Percentiles rank a stretch among this genome's conserved stretches.
phyloP scores from a whole-genome alignment of 2,113 vertebrate species.

The Macquaria australasica region DNA sequence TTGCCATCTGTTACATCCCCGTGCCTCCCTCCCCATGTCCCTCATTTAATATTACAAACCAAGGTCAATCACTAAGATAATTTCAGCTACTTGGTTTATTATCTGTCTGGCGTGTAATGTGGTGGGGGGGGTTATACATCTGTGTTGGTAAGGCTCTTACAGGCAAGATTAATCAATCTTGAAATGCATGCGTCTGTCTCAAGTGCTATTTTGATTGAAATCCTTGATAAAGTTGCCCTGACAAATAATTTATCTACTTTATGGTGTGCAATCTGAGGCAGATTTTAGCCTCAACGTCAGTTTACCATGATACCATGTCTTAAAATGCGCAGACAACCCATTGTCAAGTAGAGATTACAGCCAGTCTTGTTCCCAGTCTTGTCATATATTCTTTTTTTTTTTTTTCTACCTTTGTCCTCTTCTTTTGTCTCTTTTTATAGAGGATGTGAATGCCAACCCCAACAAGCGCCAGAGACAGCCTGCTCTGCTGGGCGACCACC shows the following conservation, averaged over 20 bases:
- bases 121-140: neutral
- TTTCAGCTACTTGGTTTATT: constrained; percentile 6
- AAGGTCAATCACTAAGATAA: neutral
- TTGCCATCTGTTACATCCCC: constrained; percentile 2
- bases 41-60: neutral
- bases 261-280: neutral
- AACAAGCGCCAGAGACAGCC: constrained; percentile 95
- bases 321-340: neutral
- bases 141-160: neutral
- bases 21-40: constrained; percentile 19
- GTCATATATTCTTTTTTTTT: constrained; percentile 24
- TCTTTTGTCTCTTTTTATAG: constrained; percentile 61
- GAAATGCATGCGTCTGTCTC: constrained; percentile 43
- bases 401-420: neutral
- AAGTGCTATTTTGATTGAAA: neutral
- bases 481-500: constrained; percentile 92
- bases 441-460: constrained; percentile 89
- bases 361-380: neutral
- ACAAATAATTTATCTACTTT: neutral
- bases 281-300: neutral
- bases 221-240: neutral
- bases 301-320: neutral
- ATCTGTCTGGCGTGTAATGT: constrained; percentile 12
- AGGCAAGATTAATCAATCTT: neutral
- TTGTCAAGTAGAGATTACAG: constrained; percentile 28